Evolutionary conservation across 2,888 invertebrate genomes (phyloP).

Genomic region (Iphiclides podalirius): DNA sequence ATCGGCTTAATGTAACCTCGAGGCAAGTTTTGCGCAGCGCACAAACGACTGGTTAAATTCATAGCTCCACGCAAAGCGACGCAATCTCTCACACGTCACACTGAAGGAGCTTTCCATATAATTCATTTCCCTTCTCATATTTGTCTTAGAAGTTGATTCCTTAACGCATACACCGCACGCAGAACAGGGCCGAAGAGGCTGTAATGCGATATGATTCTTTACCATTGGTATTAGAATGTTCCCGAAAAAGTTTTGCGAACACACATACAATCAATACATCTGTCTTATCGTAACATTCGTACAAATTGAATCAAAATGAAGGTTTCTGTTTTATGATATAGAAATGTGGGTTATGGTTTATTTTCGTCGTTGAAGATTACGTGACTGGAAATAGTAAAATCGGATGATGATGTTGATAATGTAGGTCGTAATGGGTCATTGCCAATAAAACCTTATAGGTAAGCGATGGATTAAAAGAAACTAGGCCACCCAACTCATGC

Average conservation of each 20-base stretch:
- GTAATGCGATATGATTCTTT: slow-evolving; percentile 52
- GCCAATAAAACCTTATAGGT: slow-evolving; percentile 80
- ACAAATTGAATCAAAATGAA: slow-evolving; percentile 52
- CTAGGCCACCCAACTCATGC: slow-evolving; percentile 72
- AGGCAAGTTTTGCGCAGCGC: slow-evolving; percentile 71
- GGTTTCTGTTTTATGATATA: slow-evolving; percentile 40
- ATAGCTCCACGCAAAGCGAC: slow-evolving; percentile 76
- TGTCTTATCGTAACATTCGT: slow-evolving; percentile 46
- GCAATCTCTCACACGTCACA: slow-evolving; percentile 76
- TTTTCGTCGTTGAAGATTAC: slow-evolving; percentile 75
- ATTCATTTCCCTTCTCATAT: slow-evolving; percentile 77
- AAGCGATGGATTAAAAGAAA: slow-evolving; percentile 78
- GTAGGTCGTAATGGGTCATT: slow-evolving; percentile 78
- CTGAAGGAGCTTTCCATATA: slow-evolving; percentile 73
- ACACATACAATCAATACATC: slow-evolving; percentile 36
- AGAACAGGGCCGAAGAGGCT: slow-evolving; percentile 41
- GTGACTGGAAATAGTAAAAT: slow-evolving; percentile 80
- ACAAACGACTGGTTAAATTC: slow-evolving; percentile 77
- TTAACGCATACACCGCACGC: slow-evolving; percentile 33
- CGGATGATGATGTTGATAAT: slow-evolving; percentile 80
- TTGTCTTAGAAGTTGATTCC: slow-evolving; percentile 72
- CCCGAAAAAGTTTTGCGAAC: slow-evolving; percentile 54
- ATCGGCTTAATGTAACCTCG: slow-evolving; percentile 78
- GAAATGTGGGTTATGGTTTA: slow-evolving; percentile 60
- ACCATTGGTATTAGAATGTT: slow-evolving; percentile 39